These are phyloP conservation scores for Choristoneura fumiferana DNA, from an alignment of 1,140 invertebrate genomes.

Conservation along the genomic window DNA sequence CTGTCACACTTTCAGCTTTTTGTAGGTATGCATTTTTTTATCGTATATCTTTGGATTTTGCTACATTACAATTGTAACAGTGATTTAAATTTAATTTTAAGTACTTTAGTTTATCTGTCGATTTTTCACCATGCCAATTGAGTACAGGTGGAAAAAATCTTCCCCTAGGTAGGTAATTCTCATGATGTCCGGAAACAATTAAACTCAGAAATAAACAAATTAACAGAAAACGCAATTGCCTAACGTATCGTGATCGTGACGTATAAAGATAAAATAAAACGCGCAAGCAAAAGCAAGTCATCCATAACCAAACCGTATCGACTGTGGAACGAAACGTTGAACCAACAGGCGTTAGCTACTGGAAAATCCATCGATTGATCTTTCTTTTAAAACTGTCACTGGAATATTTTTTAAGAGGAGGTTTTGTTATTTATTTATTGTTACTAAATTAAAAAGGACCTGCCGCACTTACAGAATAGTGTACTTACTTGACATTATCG, in stretches of 20 bases:
- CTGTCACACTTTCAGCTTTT: background rate
- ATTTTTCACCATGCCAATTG: too few relatives aligned
- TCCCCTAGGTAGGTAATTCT: too few relatives aligned
- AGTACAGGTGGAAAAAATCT: too few relatives aligned
- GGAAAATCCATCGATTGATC: background rate
- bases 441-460: conserved; percentile 27
- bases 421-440: background rate
- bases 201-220: too few relatives aligned
- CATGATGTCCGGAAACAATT: too few relatives aligned
- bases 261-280: conserved; percentile 10
- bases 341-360: conserved; percentile 8
- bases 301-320: conserved; percentile 13
- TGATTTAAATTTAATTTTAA: too few relatives aligned
- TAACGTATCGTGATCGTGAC: background rate
- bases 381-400: background rate
- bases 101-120: too few relatives aligned
- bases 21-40: too few relatives aligned
- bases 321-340: conserved; percentile 16
- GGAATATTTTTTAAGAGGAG: background rate
- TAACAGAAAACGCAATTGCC: background rate
- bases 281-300: conserved; percentile 4
- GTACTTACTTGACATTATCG: too few relatives aligned
- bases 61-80: too few relatives aligned
- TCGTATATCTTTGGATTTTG: too few relatives aligned
- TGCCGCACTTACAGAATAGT: conserved; percentile 22